phyloP scores from a whole-genome alignment of 2,888 invertebrate species.

The Chorisops tibialis region DNA sequence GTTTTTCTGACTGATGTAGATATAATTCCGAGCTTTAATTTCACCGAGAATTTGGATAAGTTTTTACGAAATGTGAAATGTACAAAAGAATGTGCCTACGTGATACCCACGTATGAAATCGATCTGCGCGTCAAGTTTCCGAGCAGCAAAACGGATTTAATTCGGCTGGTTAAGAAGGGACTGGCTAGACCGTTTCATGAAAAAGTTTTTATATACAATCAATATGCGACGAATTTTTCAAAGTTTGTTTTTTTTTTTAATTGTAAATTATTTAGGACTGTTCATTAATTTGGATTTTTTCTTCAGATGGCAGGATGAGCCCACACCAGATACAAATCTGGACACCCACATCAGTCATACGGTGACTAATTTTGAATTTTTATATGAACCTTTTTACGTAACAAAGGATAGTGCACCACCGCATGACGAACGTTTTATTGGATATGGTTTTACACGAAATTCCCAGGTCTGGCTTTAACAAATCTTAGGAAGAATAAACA shows the following conservation, averaged over 20 bases:
- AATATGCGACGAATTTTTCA: constrained; percentile 86
- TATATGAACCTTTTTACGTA: constrained; percentile 91
- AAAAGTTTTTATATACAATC: constrained; percentile 88
- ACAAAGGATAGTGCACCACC: constrained; percentile 76
- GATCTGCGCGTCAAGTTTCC: constrained; percentile 77
- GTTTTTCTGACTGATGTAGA: constrained; percentile 87
- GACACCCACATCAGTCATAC: constrained; percentile 77
- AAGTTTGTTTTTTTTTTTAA: constrained; percentile 56
- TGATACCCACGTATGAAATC: constrained; percentile 86
- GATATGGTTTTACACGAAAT: constrained; percentile 89
- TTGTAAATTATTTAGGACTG: not conserved
- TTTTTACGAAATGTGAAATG: constrained; percentile 63
- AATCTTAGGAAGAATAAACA: not conserved
- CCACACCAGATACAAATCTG: constrained; percentile 54
- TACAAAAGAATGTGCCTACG: constrained; percentile 73
- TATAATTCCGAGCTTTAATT: constrained; percentile 74
- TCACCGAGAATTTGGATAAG: constrained; percentile 66
- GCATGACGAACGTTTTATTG: constrained; percentile 85
- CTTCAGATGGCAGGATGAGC: constrained; percentile 58
- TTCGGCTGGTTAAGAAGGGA: constrained; percentile 72
- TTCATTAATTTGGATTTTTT: not conserved
- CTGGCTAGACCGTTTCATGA: constrained; percentile 86
- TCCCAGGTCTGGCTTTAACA: constrained; percentile 65
- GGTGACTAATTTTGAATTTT: constrained; percentile 78
- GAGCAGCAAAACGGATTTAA: constrained; percentile 72